Evolutionary conservation across 2,888 invertebrate species (phyloP), one percentile per base, ranked within the genome.

Genomic region (Minunthozetes semirufus): DNA sequence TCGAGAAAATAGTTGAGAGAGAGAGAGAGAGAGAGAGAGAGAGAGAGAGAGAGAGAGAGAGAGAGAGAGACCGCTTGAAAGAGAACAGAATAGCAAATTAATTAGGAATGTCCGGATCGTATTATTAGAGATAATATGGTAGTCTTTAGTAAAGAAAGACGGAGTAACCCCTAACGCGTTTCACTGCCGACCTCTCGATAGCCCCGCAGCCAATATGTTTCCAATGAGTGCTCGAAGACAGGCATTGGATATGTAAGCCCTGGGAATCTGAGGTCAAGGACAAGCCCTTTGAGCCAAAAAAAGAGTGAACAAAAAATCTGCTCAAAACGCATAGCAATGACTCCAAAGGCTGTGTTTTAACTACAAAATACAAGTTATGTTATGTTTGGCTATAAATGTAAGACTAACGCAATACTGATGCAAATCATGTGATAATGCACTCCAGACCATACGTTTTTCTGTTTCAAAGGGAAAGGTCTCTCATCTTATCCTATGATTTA

Each of bases 1-100:
- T 22, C 33, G n/a, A n/a, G n/a, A 15, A 33, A 68, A 6, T 66
- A 66, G 22, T n/a, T 8, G 66, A 66, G 66, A 66, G 66, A 38
- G 17, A 66, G 66, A 66, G 72, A 29, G 48, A 71, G 22, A 42
- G 42, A 42, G 42, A 42, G 42, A 42, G 27, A 22, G 59, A 59
- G 27, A 59, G 59, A 22, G 27, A 59, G 59, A 59, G 59, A 59
- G 59, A 59, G 27, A 53, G 50, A 48, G 50, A 63, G n/a, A 85
- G 84, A 50, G 88, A 88, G 80, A 86, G 86, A 63, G 84, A 88
- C 5, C 88, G 88, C 80, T 72, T 4, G 29, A 63, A n/a, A 63
- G 63, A 63, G 63, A 33, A 29, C 6, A 33, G 22, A 15, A 68
- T 27, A 42, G 19, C 25, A 63, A 29, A 63, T 63, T 63, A 63